Evolutionary conservation across 2,888 invertebrate genomes (phyloP).

Genomic region (Hypsopygia costalis): DNA sequence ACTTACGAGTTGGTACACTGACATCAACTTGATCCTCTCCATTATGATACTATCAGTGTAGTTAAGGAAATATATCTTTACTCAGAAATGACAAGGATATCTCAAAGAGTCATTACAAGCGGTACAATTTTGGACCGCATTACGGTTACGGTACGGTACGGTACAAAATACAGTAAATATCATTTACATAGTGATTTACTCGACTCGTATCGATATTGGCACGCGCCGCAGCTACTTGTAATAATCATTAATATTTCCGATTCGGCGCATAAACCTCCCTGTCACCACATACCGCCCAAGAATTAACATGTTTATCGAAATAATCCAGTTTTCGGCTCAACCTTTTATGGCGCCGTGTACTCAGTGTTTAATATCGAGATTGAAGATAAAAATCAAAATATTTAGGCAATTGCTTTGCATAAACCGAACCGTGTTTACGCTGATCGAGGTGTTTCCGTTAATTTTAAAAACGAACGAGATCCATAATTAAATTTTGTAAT

Average conservation of each 20-base stretch:
- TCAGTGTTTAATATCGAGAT: slow-evolving; percentile 24
- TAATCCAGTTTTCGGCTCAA: slow-evolving; percentile 31
- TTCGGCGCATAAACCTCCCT: slow-evolving; percentile 11
- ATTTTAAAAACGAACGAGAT: slow-evolving; percentile 19
- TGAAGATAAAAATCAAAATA: slow-evolving; percentile 16
- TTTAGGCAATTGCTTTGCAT: slow-evolving; percentile 6
- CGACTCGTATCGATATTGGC: slow-evolving; percentile 2
- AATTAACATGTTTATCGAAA: slow-evolving; percentile 30
- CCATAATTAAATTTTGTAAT: slow-evolving; percentile 10
- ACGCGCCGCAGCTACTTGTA: slow-evolving; percentile 8
- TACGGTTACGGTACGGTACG: slow-evolving; percentile 3
- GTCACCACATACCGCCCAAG: slow-evolving; percentile 16
- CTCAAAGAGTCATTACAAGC: not conserved
- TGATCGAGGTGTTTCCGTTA: slow-evolving; percentile 24
- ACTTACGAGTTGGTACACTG: slow-evolving; percentile 30
- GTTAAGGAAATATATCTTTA: slow-evolving; percentile 32
- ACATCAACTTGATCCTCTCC: slow-evolving; percentile 11
- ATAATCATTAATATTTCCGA: slow-evolving; percentile 7
- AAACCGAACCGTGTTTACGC: slow-evolving; percentile 17
- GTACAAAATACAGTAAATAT: slow-evolving; percentile 4
- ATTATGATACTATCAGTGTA: slow-evolving; percentile 33
- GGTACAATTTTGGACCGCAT: slow-evolving; percentile 2
- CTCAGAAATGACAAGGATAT: slow-evolving; percentile 36
- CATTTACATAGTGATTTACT: slow-evolving; percentile 7
- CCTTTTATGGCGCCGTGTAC: slow-evolving; percentile 23